Evolutionary conservation across 2,113 vertebrate genomes (phyloP).

Genomic region (Tricholaema leucomelas): DNA sequence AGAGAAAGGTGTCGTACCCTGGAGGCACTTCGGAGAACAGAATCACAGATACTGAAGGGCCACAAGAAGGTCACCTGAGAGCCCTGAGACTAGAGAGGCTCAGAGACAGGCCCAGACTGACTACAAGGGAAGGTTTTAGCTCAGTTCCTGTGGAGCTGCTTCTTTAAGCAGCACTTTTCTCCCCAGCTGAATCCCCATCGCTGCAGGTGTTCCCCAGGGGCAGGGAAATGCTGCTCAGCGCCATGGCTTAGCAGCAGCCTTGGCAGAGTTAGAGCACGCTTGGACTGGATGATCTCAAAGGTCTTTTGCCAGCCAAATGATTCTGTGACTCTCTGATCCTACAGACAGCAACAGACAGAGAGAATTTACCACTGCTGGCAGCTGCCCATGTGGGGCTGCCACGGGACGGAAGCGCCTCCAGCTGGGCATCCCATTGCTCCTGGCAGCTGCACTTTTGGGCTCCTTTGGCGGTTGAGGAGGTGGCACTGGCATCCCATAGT

Average conservation of each 20-base stretch:
- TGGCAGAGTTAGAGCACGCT: too few relatives aligned
- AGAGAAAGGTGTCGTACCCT: too few relatives aligned
- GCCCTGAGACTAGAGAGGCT: not conserved
- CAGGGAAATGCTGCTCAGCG: too few relatives aligned
- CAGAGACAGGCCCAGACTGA: not conserved
- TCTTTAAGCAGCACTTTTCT: not conserved
- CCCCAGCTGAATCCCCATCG: too few relatives aligned
- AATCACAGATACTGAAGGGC: too few relatives aligned
- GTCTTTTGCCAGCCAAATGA: too few relatives aligned
- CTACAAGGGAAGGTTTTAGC: not conserved
- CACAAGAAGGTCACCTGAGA: too few relatives aligned
- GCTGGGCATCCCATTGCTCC: conserved; percentile 40
- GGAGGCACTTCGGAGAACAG: not conserved
- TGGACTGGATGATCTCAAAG: too few relatives aligned
- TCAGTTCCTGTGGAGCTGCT: not conserved
- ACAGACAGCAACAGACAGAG: not conserved
- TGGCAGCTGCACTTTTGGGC: conserved; percentile 44
- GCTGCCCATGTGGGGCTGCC: conserved; percentile 74
- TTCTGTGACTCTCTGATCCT: too few relatives aligned
- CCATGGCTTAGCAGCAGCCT: too few relatives aligned
- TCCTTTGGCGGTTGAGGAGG: conserved; percentile 67
- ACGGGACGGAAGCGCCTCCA: conserved; percentile 76
- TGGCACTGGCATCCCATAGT: conserved; percentile 83
- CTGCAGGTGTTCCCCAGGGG: too few relatives aligned
- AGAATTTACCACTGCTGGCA: conserved; percentile 61